Base-by-base conservation (phyloP, 1,140 invertebrate species). In the Danaus plexippus region DNA sequence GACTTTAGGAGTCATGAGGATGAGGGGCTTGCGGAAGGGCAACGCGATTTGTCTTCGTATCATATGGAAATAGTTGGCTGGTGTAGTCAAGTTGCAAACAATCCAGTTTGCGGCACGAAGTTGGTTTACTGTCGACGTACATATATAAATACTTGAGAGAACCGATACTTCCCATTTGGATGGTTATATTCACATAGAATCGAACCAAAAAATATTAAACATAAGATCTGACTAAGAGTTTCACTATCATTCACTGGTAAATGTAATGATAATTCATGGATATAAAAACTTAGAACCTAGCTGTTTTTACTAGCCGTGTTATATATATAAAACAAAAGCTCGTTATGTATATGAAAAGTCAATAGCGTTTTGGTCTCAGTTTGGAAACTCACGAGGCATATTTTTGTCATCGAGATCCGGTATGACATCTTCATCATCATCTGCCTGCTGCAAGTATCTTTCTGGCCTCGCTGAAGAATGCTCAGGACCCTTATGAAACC, bases 41-140 rank as follows among this genome's bases (percentile, higher is more conserved):
- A 96, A 78, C 13, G 90, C 87, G 56, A 97, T 91, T 87, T 98
- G 96, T 41, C 95, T 88, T 15, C 96, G 88, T n/a, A 97, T 85
- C 61, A 93, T 87, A 85, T 97, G 96, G 86, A 95, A 96, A 52
- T 93, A 90, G 85, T 96, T 97, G 0, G 94, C 95, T 0, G 96
- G 95, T 0, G 93, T 95, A 8, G 94, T 92, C 66, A 92, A 90
- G 79, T 97, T 95, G 41, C 91, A 92, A n/a, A 96, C 89, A 56
- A 93, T 91, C 92, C 92, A 93, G 75, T 97, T 97, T 54, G 90
- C 92, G 11, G 94, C 91, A 52, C 93, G 90, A 1, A 97, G 85
- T 79, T 97, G 96, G 41, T 93, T 91, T 67, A 95, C 92, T 68
- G 48, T 12, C 46, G 9, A 42, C 18, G 18, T 11, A 42, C 18